Percentiles rank a stretch among this genome's conserved stretches.
phyloP scores from a whole-genome alignment of 2,797 vertebrate species.

The Channa striata region DNA sequence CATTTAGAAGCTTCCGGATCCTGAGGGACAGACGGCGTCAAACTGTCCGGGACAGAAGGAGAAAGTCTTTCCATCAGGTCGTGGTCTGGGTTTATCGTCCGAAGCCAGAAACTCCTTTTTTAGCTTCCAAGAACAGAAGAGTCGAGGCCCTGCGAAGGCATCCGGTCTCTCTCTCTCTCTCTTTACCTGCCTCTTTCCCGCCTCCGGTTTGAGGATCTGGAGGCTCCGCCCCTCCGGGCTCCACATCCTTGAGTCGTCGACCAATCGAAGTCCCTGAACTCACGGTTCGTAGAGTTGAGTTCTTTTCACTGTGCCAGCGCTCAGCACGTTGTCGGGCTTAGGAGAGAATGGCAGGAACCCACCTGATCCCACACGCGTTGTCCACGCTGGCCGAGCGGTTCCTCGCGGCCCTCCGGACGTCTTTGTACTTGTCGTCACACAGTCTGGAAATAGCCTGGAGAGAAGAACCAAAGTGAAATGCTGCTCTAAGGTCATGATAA shows the following conservation, averaged over 20 bases:
- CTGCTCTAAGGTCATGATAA: no score
- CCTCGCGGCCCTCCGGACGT: constrained; percentile 88
- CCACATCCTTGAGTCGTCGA: neutral
- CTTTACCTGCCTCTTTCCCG: no score
- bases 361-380: constrained; percentile 91
- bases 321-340: constrained; percentile 75
- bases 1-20: constrained; percentile 38
- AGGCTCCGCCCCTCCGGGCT: neutral
- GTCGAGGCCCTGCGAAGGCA: constrained; percentile 84
- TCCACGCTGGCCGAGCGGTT: constrained; percentile 94
- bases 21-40: constrained; percentile 23
- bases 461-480: neutral
- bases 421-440: constrained; percentile 95
- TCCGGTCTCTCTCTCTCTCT: no score
- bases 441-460: constrained; percentile 94
- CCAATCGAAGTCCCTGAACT: neutral
- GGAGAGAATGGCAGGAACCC: constrained; percentile 95
- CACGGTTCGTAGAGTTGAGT: no score
- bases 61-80: neutral
- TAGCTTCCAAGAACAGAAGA: constrained; percentile 57
- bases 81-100: neutral
- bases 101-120: neutral
- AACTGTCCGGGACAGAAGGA: neutral
- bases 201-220: no score
- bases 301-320: constrained; percentile 3